phyloP scores from a whole-genome alignment of 2,888 invertebrate species.

The Cataglyphis albicans region DNA sequence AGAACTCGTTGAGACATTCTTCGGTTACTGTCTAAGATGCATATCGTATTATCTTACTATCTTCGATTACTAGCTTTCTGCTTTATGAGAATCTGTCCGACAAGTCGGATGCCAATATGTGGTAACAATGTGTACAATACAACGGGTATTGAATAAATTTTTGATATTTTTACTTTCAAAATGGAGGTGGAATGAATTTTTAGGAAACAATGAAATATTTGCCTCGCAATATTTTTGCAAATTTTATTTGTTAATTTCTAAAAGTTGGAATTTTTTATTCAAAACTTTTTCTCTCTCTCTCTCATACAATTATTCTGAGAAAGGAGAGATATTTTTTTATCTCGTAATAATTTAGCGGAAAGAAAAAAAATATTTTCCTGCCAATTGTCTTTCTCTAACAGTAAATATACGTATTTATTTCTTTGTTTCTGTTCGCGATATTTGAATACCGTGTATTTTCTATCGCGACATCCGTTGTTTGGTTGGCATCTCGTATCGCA shows the following conservation, averaged over 20 bases:
- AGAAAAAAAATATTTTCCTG: background rate
- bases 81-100: background rate
- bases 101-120: constrained; percentile 3
- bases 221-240: background rate
- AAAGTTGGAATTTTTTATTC: background rate
- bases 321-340: background rate
- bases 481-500: constrained; percentile 18
- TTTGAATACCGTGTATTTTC: background rate
- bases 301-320: background rate
- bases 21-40: constrained; percentile 28
- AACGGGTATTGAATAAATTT: background rate
- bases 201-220: background rate
- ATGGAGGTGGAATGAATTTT: too few relatives aligned
- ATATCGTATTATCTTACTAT: constrained; percentile 36
- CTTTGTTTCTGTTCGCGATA: background rate
- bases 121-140: background rate
- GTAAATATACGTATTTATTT: background rate
- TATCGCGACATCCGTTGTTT: background rate
- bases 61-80: constrained; percentile 6
- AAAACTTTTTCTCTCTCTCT: too few relatives aligned
- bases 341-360: background rate
- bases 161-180: background rate
- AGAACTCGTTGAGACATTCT: constrained; percentile 22
- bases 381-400: background rate
- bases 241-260: background rate